Conservation (phyloP, 1,140 invertebrate genomes). For the Anoplophora glabripennis region DNA sequence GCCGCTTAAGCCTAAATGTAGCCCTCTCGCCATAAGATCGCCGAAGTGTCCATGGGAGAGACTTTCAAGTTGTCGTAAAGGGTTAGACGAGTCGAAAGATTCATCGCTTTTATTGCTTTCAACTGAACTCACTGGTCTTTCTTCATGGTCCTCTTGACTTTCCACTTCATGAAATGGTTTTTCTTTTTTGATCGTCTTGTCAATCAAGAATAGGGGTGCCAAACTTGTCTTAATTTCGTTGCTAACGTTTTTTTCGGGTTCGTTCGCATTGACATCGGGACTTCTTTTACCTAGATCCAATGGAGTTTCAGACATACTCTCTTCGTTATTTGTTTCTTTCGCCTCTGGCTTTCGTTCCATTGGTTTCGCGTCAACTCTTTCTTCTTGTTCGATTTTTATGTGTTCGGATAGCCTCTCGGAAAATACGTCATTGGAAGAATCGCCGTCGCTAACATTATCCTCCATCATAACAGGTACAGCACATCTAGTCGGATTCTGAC, state of each 20-base stretch:
- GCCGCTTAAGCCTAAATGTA: constrained; percentile 42
- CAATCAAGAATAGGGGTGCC: constrained; percentile 45
- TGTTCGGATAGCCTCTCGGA: constrained; percentile 37
- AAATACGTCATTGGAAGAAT: constrained; percentile 62
- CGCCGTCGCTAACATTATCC: constrained; percentile 55
- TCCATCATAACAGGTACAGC: constrained; percentile 58
- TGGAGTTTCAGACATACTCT: constrained; percentile 34
- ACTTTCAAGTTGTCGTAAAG: constrained; percentile 74
- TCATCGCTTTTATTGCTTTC: constrained; percentile 60
- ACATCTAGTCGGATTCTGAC: constrained; percentile 84
- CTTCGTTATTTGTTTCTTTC: constrained; percentile 26
- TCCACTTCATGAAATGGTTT: constrained; percentile 38
- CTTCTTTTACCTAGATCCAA: constrained; percentile 43
- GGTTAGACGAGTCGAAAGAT: constrained; percentile 65
- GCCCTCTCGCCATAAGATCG: constrained; percentile 49
- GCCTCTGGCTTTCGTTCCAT: constrained; percentile 17
- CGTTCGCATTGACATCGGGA: constrained; percentile 46
- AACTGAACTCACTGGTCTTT: constrained; percentile 54
- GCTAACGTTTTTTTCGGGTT: constrained; percentile 38
- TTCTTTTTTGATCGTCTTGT: constrained; percentile 45
- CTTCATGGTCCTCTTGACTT: constrained; percentile 48
- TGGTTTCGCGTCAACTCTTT: constrained; percentile 23
- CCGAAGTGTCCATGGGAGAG: constrained; percentile 76
- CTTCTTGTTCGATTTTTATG: constrained; percentile 21
- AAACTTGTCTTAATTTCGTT: constrained; percentile 47